Percentiles rank a stretch among this genome's conserved stretches.
Evolutionary conservation across 2,888 invertebrate species (phyloP).

Genomic region (Frankliniella intonsa): DNA sequence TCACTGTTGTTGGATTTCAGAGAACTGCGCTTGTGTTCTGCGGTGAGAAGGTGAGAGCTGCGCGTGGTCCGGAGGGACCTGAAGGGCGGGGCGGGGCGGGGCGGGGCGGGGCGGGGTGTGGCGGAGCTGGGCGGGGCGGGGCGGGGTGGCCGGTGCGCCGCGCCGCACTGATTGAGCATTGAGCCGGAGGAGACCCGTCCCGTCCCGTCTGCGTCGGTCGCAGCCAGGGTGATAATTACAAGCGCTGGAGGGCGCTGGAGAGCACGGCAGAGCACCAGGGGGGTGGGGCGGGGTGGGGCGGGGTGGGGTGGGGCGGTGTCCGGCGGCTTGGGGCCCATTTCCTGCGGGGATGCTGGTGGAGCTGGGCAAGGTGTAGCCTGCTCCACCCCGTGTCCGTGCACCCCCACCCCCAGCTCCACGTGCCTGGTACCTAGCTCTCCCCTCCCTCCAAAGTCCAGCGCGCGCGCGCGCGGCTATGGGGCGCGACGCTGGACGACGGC

Average conservation of each 20-base stretch:
- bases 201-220: background rate
- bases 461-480: background rate
- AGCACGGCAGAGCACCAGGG: too few relatives aligned
- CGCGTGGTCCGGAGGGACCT: too few relatives aligned
- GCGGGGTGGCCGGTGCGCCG: background rate
- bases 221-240: background rate
- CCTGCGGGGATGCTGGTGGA: background rate
- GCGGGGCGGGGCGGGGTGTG: background rate
- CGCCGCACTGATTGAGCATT: background rate
- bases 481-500: too few relatives aligned
- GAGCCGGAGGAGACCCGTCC: background rate
- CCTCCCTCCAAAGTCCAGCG: background rate
- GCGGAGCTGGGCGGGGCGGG: background rate
- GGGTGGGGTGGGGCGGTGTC: too few relatives aligned
- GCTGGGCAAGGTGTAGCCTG: background rate
- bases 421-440: background rate
- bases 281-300: too few relatives aligned
- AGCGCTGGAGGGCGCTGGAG: background rate
- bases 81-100: background rate
- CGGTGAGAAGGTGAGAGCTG: too few relatives aligned
- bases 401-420: background rate
- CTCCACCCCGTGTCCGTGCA: background rate
- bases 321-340: too few relatives aligned
- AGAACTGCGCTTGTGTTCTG: too few relatives aligned
- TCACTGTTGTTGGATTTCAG: too few relatives aligned